A percentile compares a stretch with the other conserved stretches of the same genome.
Evolutionary conservation across 2,888 invertebrate species (phyloP).

Genomic region (Tipula lateralis): DNA sequence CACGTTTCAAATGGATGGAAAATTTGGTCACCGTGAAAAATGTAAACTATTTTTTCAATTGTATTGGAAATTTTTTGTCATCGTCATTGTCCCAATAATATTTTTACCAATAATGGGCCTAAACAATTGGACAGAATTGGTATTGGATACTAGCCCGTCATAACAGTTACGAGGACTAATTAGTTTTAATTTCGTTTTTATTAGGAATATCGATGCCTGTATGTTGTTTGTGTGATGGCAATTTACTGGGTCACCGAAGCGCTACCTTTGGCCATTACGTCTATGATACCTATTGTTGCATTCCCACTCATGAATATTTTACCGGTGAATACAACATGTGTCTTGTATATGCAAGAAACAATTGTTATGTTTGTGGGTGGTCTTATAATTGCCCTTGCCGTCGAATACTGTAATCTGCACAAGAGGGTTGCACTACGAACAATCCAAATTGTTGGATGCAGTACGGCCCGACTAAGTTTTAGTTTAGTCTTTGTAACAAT

Average conservation of each 20-base stretch:
- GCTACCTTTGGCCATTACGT: constrained; percentile 75
- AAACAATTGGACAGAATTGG: not conserved
- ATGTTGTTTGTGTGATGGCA: constrained; percentile 76
- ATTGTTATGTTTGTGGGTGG: constrained; percentile 88
- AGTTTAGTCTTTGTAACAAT: constrained; percentile 83
- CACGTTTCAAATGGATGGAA: not conserved
- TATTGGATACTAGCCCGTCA: not conserved
- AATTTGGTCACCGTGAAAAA: not conserved
- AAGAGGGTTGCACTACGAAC: constrained; percentile 80
- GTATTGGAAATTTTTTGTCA: constrained; percentile 71
- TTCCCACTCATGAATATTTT: constrained; percentile 79
- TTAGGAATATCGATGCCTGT: constrained; percentile 67
- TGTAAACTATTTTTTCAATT: not conserved
- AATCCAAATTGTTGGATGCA: constrained; percentile 70
- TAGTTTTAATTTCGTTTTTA: not conserved
- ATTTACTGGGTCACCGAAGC: constrained; percentile 80
- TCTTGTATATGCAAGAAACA: constrained; percentile 73
- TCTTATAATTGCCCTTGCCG: constrained; percentile 82
- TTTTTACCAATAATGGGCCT: constrained; percentile 63
- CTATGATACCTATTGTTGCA: constrained; percentile 74
- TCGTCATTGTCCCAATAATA: constrained; percentile 63
- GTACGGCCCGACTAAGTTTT: constrained; percentile 64
- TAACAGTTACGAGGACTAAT: not conserved
- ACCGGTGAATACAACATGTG: constrained; percentile 57
- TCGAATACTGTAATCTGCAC: constrained; percentile 85